A percentile compares a stretch with the other conserved stretches of the same genome.
These are phyloP conservation scores for Siphlonurus alternatus DNA, from an alignment of 2,888 invertebrate genomes.

Conservation along the genomic window DNA sequence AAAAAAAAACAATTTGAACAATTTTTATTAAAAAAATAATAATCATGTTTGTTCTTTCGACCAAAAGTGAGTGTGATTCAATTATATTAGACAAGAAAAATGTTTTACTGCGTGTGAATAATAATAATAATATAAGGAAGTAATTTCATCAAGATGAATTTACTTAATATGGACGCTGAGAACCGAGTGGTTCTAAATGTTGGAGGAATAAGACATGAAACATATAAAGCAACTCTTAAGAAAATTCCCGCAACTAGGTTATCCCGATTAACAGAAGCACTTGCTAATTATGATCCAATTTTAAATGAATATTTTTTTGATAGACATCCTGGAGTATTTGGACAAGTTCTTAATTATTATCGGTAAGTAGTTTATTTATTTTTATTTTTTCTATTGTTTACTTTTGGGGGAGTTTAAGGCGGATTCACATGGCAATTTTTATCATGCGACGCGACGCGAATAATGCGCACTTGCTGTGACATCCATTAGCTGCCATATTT, in stretches of 20 bases:
- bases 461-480: no score
- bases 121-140: not conserved
- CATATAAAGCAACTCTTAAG: constrained; percentile 88
- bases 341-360: constrained; percentile 94
- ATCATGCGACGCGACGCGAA: no score
- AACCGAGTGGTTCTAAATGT: constrained; percentile 98
- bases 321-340: constrained; percentile 91
- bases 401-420: not conserved
- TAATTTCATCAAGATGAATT: constrained; percentile 48
- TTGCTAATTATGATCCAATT: constrained; percentile 98
- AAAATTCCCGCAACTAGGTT: constrained; percentile 94
- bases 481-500: no score
- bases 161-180: constrained; percentile 90
- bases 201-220: constrained; percentile 94
- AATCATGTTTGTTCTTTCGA: not conserved
- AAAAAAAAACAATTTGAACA: not conserved
- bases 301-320: constrained; percentile 99
- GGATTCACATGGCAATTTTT: no score
- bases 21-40: not conserved
- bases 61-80: not conserved
- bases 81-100: not conserved
- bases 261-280: constrained; percentile 85
- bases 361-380: constrained; percentile 34
- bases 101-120: not conserved
- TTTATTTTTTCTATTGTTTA: constrained; percentile 7